Conservation (phyloP, 2,888 invertebrate species). For the Aporophyla nigra region DNA sequence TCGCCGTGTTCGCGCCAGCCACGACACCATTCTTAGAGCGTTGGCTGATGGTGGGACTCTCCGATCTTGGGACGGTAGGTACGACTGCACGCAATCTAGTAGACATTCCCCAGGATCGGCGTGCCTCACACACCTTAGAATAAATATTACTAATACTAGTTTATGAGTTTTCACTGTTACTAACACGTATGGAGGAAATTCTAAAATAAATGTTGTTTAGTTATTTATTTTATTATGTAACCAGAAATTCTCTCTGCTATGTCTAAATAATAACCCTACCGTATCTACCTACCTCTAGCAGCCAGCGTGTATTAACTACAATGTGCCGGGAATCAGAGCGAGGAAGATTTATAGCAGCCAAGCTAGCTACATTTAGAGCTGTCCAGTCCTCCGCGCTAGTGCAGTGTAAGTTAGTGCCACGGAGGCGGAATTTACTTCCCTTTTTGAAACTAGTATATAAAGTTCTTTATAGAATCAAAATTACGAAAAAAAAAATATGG, state of each 20-base stretch:
- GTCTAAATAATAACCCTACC: slow-evolving; percentile 27
- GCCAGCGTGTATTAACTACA: slow-evolving; percentile 55
- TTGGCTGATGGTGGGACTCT: too few species aligned
- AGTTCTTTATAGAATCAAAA: not conserved
- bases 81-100: too few species aligned
- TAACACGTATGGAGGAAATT: too few species aligned
- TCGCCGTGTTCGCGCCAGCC: too few species aligned
- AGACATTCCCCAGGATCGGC: too few species aligned
- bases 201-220: too few species aligned
- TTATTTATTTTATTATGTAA: too few species aligned
- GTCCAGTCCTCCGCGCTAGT: slow-evolving; percentile 39
- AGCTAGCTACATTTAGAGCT: slow-evolving; percentile 64
- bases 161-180: too few species aligned
- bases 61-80: too few species aligned
- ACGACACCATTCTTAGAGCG: too few species aligned
- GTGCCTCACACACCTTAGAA: too few species aligned
- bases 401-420: slow-evolving; percentile 26
- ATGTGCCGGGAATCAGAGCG: slow-evolving; percentile 68
- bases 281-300: slow-evolving; percentile 18
- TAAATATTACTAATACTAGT: too few species aligned
- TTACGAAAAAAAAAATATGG: not conserved
- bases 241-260: not conserved
- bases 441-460: not conserved
- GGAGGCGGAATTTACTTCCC: slow-evolving; percentile 22
- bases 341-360: slow-evolving; percentile 67